Evolutionary conservation across 2,797 vertebrate species (phyloP), one percentile per base, ranked within the genome.

Genomic region (Cuculus canorus): DNA sequence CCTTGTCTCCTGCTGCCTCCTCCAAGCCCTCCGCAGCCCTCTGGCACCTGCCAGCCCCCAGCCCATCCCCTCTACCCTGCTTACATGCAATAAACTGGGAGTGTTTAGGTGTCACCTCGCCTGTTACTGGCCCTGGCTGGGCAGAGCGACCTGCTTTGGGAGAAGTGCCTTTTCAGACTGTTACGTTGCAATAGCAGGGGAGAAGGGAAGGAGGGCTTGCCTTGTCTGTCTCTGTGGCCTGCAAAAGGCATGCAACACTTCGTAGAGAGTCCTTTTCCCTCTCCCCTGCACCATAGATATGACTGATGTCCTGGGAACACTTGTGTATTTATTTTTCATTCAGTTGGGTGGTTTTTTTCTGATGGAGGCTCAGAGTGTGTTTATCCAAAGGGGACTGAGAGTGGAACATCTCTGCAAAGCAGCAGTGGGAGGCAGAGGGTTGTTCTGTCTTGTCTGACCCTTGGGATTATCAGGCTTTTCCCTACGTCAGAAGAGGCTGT

Each of bases 91-190:
- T 96, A 96, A 96, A 79, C 85, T 86, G 92, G 95, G 95, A 96
- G 91, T 41, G 80, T 76, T 92, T 13, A 79, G 95, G 94, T 63
- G 90, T 91, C 88, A 64, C 91, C 69, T 92, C 1, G 24, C 89
- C 82, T 78, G 89, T 81, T 95, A 87, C 82, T 52, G 0, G 65
- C 43, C 86, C 70, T 9, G 25, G 94, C 93, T 92, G 64, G 79
- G 94, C 95, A 92, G 93, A 95, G 85, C 1, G 3, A 64, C 92
- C 93, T 81, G 91, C 87, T 96, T 89, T 94, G 94, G 92, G 95
- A 96, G 93, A 97, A 97, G 96, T 97, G 96, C 96, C 96, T 97
- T 97, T 93, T 91, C 81, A 92, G 95, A 94, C 94, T 92, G 96
- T 65, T 76, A 92, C 80, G 89, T 86, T 90, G 95, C 60, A 73